Evolutionary conservation across 2,888 invertebrate species (phyloP).

Genomic region (Auanema sp.): DNA sequence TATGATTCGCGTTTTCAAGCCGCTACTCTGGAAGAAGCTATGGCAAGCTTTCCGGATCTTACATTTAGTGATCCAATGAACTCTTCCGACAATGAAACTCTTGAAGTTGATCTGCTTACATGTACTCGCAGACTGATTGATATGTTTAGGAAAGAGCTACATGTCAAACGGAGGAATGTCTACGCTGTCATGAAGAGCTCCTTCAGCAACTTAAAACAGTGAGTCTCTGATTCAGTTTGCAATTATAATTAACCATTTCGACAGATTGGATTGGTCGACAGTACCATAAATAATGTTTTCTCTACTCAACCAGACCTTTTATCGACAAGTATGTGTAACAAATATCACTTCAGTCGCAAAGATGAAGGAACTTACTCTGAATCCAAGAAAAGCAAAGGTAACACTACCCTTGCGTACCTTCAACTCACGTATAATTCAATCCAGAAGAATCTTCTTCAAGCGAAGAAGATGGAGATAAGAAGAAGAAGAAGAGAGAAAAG

Average conservation of each 20-base stretch:
- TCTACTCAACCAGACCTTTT: slow-evolving; percentile 22
- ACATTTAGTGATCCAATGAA: slow-evolving; percentile 16
- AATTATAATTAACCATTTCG: not conserved
- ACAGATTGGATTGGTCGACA: slow-evolving; percentile 35
- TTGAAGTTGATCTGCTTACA: not conserved
- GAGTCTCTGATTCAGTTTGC: not conserved
- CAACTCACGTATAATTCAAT: not conserved
- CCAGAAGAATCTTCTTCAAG: slow-evolving; percentile 16
- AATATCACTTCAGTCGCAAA: slow-evolving; percentile 34
- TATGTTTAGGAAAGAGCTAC: slow-evolving; percentile 10
- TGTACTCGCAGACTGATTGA: not conserved
- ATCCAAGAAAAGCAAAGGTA: slow-evolving; percentile 25
- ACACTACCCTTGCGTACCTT: not conserved
- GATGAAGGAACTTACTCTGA: slow-evolving; percentile 33
- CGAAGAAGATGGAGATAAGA: slow-evolving; percentile 16
- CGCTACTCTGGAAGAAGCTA: slow-evolving; percentile 47
- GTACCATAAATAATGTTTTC: slow-evolving; percentile 27
- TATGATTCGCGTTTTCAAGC: slow-evolving; percentile 42
- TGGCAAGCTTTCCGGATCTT: slow-evolving; percentile 45
- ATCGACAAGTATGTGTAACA: slow-evolving; percentile 27
- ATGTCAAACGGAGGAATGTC: slow-evolving; percentile 30
- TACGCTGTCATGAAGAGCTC: slow-evolving; percentile 32
- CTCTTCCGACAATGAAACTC: not conserved
- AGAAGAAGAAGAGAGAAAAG: slow-evolving; percentile 6
- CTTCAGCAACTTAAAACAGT: slow-evolving; percentile 31